Conservation (phyloP, 1,140 invertebrate species). For the Saccostrea echinata region DNA sequence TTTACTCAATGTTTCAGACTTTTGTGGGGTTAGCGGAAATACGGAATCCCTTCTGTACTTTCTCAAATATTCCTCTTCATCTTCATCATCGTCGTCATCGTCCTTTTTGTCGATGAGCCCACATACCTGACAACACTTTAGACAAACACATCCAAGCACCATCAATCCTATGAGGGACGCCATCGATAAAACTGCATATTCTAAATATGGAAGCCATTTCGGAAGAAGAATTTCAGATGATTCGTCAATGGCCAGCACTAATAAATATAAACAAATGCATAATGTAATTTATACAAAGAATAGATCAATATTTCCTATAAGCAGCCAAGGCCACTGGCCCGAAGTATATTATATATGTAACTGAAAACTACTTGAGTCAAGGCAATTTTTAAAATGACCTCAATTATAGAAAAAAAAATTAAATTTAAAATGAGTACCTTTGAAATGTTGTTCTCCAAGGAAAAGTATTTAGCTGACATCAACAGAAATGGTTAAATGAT, state of each 20-base stretch:
- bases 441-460: no score
- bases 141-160: neutral
- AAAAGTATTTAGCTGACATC: no score
- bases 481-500: no score
- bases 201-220: slow-evolving; percentile 5
- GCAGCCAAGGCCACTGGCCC: no score
- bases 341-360: neutral
- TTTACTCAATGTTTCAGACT: neutral
- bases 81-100: slow-evolving; percentile 7
- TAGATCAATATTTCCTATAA: no score
- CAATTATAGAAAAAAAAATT: no score
- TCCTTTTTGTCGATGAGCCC: neutral
- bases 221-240: neutral
- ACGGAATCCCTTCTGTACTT: neutral
- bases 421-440: no score
- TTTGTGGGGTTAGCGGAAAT: neutral
- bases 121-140: neutral
- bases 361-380: no score
- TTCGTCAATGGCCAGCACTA: neutral
- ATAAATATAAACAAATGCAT: no score
- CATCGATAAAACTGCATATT: neutral
- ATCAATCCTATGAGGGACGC: neutral
- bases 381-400: no score
- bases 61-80: neutral
- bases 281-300: no score